Evolutionary conservation across 2,797 vertebrate genomes (phyloP).

Genomic region (Astyanax mexicanus): DNA sequence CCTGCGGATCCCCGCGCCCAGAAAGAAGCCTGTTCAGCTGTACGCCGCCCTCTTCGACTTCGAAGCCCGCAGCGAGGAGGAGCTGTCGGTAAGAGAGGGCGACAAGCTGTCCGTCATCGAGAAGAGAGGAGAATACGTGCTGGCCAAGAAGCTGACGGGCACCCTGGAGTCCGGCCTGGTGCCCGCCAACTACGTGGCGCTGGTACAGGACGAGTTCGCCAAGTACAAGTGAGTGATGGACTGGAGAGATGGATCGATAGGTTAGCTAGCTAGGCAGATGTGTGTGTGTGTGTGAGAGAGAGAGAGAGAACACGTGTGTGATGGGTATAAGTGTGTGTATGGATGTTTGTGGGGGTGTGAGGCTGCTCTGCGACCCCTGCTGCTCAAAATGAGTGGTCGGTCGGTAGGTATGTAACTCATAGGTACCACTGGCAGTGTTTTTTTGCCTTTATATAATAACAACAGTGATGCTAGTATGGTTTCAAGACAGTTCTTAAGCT

Average conservation of each 20-base stretch:
- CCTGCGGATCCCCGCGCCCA: constrained; percentile 69
- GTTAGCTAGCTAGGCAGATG: no score
- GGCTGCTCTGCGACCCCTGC: constrained; percentile 20
- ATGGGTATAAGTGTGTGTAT: background rate
- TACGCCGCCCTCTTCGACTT: constrained; percentile 87
- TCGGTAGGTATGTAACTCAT: no score
- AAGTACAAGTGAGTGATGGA: constrained; percentile 85
- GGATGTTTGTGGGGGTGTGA: no score
- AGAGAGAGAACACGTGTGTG: no score
- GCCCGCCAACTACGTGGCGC: constrained; percentile 85
- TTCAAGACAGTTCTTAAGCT: background rate
- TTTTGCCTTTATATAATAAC: no score
- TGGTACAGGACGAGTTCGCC: constrained; percentile 80
- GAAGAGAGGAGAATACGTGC: constrained; percentile 85
- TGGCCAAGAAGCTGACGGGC: constrained; percentile 86
- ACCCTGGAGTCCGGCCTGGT: constrained; percentile 83
- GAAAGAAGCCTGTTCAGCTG: constrained; percentile 75
- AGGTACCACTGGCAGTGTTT: background rate
- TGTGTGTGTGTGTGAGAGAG: no score
- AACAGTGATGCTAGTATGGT: background rate
- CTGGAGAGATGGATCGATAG: no score
- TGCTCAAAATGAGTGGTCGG: background rate
- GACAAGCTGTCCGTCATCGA: constrained; percentile 87
- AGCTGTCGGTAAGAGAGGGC: constrained; percentile 85
- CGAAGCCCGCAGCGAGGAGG: constrained; percentile 82